phyloP scores from a whole-genome alignment of 2,113 vertebrate species.

The Cercocebus atys region DNA sequence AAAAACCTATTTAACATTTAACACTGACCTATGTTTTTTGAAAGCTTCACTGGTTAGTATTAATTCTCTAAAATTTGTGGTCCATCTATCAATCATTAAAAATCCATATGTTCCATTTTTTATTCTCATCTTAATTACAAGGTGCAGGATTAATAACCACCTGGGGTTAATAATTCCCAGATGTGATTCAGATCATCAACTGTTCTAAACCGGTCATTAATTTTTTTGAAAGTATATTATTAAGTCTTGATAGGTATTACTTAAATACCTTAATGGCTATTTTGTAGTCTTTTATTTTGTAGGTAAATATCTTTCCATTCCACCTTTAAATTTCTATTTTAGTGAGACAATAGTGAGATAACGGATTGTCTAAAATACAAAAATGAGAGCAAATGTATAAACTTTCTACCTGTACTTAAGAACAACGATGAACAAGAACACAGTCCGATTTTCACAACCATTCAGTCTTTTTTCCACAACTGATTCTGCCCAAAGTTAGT shows the following conservation, averaged over 20 bases:
- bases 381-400: background rate
- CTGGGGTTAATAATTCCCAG: slow-evolving; percentile 56
- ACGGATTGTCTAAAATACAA: background rate
- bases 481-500: background rate
- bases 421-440: background rate
- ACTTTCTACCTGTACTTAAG: background rate
- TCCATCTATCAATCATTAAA: slow-evolving; percentile 58
- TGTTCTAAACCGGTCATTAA: slow-evolving; percentile 63
- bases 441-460: background rate
- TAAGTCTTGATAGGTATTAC: slow-evolving; percentile 32
- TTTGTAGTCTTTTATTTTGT: slow-evolving; percentile 28
- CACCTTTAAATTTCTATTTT: slow-evolving; percentile 5
- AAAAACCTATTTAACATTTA: slow-evolving; percentile 62
- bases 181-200: slow-evolving; percentile 69
- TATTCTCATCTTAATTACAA: slow-evolving; percentile 61
- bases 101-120: slow-evolving; percentile 62
- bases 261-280: slow-evolving; percentile 40
- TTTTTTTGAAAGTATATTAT: slow-evolving; percentile 28
- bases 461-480: background rate
- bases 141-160: slow-evolving; percentile 52
- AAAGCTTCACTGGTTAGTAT: slow-evolving; percentile 52
- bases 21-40: slow-evolving; percentile 48
- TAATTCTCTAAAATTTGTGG: slow-evolving; percentile 61
- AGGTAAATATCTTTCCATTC: slow-evolving; percentile 31
- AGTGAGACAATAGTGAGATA: slow-evolving; percentile 6